Percentiles rank a stretch among this genome's conserved stretches.
phyloP scores from a whole-genome alignment of 2,888 invertebrate species.

The Rhaphigaster nebulosa region DNA sequence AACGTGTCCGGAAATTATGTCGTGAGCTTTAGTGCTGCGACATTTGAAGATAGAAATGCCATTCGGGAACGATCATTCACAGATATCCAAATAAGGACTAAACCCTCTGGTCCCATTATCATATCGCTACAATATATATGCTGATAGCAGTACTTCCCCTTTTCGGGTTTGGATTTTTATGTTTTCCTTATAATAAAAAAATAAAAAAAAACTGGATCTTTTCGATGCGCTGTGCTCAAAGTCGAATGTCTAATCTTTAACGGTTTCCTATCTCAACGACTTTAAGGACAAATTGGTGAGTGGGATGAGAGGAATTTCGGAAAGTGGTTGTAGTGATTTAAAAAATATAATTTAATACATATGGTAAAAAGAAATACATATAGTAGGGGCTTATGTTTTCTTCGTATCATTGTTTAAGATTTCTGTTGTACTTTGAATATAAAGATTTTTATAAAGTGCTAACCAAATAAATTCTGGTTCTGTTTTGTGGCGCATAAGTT shows the following conservation, averaged over 20 bases:
- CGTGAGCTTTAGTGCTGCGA: neutral
- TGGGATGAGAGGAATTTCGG: neutral
- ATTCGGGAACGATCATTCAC: neutral
- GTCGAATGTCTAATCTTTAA: neutral
- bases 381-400: no score
- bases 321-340: no score
- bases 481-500: no score
- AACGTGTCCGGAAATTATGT: neutral
- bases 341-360: no score
- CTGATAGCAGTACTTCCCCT: neutral
- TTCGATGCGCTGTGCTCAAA: neutral
- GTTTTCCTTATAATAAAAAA: constrained; percentile 19
- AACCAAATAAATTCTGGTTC: no score
- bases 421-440: no score
- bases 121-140: neutral
- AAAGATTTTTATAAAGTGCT: no score
- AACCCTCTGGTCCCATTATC: neutral
- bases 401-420: no score
- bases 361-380: no score
- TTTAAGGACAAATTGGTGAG: neutral
- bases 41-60: neutral
- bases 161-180: neutral
- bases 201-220: constrained; percentile 1
- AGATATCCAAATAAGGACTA: neutral
- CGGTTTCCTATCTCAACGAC: neutral